These are phyloP conservation scores for Lagodon rhomboides DNA, from an alignment of 2,797 vertebrate species.

Conservation along the genomic window DNA sequence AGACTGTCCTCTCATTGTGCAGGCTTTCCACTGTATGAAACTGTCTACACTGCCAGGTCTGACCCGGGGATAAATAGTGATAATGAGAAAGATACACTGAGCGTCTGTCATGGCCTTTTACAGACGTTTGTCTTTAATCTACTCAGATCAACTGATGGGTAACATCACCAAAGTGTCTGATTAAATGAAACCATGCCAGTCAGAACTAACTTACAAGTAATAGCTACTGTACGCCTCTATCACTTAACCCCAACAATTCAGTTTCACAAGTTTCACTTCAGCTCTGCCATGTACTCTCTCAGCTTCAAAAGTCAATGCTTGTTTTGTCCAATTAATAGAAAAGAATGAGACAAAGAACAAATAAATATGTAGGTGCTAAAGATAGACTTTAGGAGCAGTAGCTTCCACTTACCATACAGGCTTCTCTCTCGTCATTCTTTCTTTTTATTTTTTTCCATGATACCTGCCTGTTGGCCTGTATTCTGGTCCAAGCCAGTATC, in stretches of 20 bases:
- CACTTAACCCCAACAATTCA: background rate
- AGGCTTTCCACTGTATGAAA: background rate
- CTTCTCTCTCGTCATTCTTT: background rate
- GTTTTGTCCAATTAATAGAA: background rate
- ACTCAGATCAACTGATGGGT: background rate
- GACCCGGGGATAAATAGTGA: background rate
- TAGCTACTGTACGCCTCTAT: background rate
- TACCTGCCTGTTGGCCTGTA: too few relatives aligned
- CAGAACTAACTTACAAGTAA: background rate
- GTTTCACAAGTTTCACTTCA: background rate
- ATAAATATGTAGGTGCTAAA: background rate
- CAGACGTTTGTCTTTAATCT: background rate
- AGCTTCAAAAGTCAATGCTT: background rate
- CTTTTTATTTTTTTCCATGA: background rate
- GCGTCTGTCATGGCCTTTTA: background rate
- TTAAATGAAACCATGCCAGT: background rate
- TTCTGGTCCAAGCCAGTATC: background rate
- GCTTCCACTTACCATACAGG: background rate
- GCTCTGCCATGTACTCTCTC: background rate
- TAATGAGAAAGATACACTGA: background rate
- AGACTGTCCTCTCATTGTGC: slow-evolving; percentile 11
- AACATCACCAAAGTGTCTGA: background rate
- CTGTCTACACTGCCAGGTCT: slow-evolving; percentile 1
- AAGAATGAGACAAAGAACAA: background rate
- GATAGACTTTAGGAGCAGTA: background rate